These are phyloP conservation scores for Drosophila tsacasi DNA, from an alignment of 1,140 invertebrate species.

Conservation along the genomic window DNA sequence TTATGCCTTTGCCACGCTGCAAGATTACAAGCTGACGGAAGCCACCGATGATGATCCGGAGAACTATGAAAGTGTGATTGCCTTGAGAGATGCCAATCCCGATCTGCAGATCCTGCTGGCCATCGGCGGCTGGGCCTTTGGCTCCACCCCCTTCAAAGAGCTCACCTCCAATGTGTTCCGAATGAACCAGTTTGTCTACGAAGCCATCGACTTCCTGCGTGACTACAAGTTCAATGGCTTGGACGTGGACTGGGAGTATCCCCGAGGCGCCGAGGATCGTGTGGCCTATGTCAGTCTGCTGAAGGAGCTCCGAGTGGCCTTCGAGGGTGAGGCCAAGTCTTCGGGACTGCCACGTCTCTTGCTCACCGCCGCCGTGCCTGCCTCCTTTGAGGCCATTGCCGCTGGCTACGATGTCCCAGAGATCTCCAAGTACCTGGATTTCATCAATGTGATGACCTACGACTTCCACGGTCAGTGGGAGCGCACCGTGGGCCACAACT, in stretches of 20 bases:
- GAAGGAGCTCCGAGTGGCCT: slow-evolving; percentile 92
- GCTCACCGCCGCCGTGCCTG: slow-evolving; percentile 95
- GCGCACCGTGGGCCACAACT: slow-evolving; percentile 95
- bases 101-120: slow-evolving; percentile 95
- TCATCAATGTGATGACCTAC: slow-evolving; percentile 97
- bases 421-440: slow-evolving; percentile 97
- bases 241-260: slow-evolving; percentile 99
- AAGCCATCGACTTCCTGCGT: slow-evolving; percentile 96
- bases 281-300: slow-evolving; percentile 92
- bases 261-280: slow-evolving; percentile 94
- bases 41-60: slow-evolving; percentile 92
- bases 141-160: slow-evolving; percentile 96
- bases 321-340: slow-evolving; percentile 94
- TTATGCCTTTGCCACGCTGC: slow-evolving; percentile 96
- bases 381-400: slow-evolving; percentile 96
- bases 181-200: slow-evolving; percentile 98
- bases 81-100: slow-evolving; percentile 94
- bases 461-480: slow-evolving; percentile 98
- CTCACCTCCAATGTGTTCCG: slow-evolving; percentile 95
- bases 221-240: slow-evolving; percentile 96
- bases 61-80: slow-evolving; percentile 93
- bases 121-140: slow-evolving; percentile 97
- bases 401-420: slow-evolving; percentile 97
- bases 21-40: slow-evolving; percentile 92
- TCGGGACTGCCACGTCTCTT: slow-evolving; percentile 92